Evolutionary conservation across 23 tunicate genomes (phyloP), one percentile per base, ranked within the genome.

Genomic region (Halocynthia roretzi): DNA sequence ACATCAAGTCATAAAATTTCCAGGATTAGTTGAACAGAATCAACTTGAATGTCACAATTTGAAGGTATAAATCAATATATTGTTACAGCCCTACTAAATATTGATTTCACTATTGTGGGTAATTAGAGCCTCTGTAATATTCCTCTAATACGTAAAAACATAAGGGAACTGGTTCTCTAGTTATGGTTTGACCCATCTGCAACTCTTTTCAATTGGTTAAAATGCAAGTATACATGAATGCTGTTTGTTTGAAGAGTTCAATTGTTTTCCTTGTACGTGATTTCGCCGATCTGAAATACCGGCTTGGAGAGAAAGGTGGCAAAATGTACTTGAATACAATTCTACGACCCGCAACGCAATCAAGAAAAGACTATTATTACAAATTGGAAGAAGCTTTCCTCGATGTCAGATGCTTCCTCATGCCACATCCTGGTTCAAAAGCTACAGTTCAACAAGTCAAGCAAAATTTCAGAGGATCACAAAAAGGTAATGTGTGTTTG

Each of bases 371-470:
- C 44, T 31, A 20, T 65, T 15, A 65, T 15, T 40, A 65, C 19
- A 65, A 65, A 15, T 48, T 65, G 10, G 10, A 8, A 15, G 31
- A 65, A 65, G 22, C 70, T 65, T 65, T 65, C 31, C 31, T 48
- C 1, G 70, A 15, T 10, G 70, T 65, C 70, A 15, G 19, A 20
- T 65, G 70, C 19, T 65, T 65, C 31, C 22, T 15, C 5, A 11
- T 65, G 70, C 70, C 70, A 15, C 70, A 65, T 15, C 70, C 70
- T 9, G 70, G 70, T 9, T 15, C 14, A 10, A 65, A 10, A 15
- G 70, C 70, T 15, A 65, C 70, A 20, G 70, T 65, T 15, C 22
- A 48, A 15, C 70, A 15, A 10, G 48, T 65, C 10, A 65, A 65
- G 31, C 10, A 65, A 9, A 48, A 65, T 9, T 65, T 65, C 19